These are phyloP conservation scores for Tenthredo scrophulariae DNA, from an alignment of 2,888 invertebrate genomes.

Conservation along the genomic window DNA sequence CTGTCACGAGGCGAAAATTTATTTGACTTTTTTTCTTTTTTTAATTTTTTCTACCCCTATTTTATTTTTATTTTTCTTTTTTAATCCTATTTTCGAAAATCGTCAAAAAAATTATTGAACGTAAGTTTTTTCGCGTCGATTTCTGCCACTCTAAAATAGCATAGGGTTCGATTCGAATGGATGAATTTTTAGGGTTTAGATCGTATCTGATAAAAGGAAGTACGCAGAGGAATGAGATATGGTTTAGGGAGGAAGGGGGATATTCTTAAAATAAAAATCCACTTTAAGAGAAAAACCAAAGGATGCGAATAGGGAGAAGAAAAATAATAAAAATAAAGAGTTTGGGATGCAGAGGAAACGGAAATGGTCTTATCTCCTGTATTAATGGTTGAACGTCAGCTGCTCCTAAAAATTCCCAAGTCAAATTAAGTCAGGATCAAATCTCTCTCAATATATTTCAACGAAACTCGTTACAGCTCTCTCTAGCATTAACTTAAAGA, in stretches of 20 bases:
- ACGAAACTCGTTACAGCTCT: slow-evolving; percentile 9
- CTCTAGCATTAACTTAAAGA: slow-evolving; percentile 3
- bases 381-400: slow-evolving; percentile 36
- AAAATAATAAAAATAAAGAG: neutral
- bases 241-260: neutral
- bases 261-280: slow-evolving; percentile 35
- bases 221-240: neutral
- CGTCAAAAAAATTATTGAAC: no score
- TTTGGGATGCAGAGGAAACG: neutral
- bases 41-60: no score
- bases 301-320: neutral
- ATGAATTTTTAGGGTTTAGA: neutral
- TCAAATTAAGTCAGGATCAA: slow-evolving; percentile 48
- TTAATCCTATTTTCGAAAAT: neutral
- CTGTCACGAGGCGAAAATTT: no score
- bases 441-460: slow-evolving; percentile 40
- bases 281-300: neutral
- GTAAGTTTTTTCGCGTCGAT: no score
- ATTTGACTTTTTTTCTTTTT: no score
- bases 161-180: neutral
- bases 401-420: slow-evolving; percentile 34
- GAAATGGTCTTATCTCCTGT: slow-evolving; percentile 21
- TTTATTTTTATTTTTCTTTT: no score
- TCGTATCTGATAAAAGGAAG: slow-evolving; percentile 6
- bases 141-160: neutral